phyloP scores from a whole-genome alignment of 53 echinoderm and acorn worm species.

The Arbacia lixula region DNA sequence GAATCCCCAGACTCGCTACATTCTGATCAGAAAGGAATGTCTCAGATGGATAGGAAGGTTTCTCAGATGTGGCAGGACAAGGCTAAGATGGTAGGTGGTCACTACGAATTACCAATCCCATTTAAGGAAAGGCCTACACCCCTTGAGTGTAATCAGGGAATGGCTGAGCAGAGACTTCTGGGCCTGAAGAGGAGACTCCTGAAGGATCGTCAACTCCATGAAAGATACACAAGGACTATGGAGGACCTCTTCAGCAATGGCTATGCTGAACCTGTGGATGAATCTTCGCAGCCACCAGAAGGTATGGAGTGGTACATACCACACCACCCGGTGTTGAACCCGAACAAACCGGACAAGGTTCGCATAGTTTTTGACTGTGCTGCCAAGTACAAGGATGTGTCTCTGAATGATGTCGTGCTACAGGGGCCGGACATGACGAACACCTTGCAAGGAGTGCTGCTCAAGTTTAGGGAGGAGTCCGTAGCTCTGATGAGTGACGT shows the following conservation, averaged over 20 bases:
- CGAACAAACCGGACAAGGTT: conserved; percentile 25
- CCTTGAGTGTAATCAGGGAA: too few relatives aligned
- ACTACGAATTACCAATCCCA: too few relatives aligned
- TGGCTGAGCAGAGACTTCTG: too few relatives aligned
- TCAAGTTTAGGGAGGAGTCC: conserved; percentile 50
- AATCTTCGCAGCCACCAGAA: neutral
- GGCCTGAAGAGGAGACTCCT: too few relatives aligned
- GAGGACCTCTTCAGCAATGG: neutral
- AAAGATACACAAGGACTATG: too few relatives aligned
- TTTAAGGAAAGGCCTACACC: too few relatives aligned
- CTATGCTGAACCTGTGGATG: too few relatives aligned
- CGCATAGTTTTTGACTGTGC: conserved; percentile 10
- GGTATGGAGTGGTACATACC: conserved; percentile 18
- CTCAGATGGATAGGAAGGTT: neutral
- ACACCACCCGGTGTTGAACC: conserved; percentile 37
- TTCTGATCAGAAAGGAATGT: neutral
- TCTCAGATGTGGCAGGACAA: neutral
- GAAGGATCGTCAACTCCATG: too few relatives aligned
- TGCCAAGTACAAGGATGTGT: conserved; percentile 50
- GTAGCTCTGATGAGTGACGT: conserved; percentile 59
- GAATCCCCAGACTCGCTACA: neutral
- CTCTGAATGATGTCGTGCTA: conserved; percentile 61
- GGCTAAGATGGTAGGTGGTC: neutral
- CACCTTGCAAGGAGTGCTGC: conserved; percentile 41
- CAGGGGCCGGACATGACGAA: conserved; percentile 60